Evolutionary conservation across 2,113 vertebrate species (phyloP).

Genomic region (Eurypyga helias): DNA sequence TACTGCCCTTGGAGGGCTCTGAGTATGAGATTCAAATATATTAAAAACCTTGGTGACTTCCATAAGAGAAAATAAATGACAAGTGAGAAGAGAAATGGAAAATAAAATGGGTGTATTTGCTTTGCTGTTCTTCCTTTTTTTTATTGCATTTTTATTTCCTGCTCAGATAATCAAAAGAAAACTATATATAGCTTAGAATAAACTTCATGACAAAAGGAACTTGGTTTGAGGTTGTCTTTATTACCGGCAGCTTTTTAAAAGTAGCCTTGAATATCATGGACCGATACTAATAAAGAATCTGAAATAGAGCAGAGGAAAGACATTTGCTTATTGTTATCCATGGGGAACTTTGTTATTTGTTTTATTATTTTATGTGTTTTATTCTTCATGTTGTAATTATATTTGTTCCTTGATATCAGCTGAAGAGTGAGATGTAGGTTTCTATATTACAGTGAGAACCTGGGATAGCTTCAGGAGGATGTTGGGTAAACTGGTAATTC

Average conservation of each 20-base stretch:
- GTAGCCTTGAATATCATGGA: background rate
- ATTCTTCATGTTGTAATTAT: background rate
- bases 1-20: background rate
- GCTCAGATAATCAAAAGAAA: conserved; percentile 7
- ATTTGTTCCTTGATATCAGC: background rate
- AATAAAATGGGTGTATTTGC: conserved; percentile 12
- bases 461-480: background rate
- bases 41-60: conserved; percentile 2
- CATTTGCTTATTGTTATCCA: conserved; percentile 6
- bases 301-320: background rate
- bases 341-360: background rate
- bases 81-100: conserved; percentile 7
- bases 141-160: conserved; percentile 30
- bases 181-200: background rate
- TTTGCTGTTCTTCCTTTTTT: background rate
- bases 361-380: background rate
- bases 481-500: background rate
- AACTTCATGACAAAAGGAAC: conserved; percentile 5
- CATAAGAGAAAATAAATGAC: conserved; percentile 10
- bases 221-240: conserved; percentile 11
- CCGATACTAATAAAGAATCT: background rate
- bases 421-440: background rate
- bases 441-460: background rate
- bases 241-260: conserved; percentile 1
- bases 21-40: background rate